A percentile compares a stretch with the other conserved stretches of the same genome.
phyloP scores from a whole-genome alignment of 2,797 vertebrate genomes.

The Xiphophorus birchmanni region DNA sequence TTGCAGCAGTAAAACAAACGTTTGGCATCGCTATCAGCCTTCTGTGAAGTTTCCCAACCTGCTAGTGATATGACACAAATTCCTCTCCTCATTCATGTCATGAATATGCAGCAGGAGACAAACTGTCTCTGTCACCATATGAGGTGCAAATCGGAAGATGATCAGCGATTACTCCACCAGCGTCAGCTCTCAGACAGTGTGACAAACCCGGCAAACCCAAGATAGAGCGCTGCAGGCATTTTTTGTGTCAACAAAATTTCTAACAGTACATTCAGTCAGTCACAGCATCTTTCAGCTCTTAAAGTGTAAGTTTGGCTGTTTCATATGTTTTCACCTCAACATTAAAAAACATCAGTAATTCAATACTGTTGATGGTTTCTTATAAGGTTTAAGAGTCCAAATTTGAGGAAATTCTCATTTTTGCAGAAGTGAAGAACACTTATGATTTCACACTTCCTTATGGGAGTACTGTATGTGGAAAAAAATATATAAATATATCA shows the following conservation, averaged over 20 bases:
- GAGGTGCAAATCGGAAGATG: slow-evolving; percentile 34
- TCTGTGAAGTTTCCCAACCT: slow-evolving; percentile 1
- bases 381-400: background rate
- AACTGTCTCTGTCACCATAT: slow-evolving; percentile 45
- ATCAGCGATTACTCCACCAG: slow-evolving; percentile 61
- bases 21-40: slow-evolving; percentile 5
- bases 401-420: background rate
- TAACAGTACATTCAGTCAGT: background rate
- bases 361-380: background rate
- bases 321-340: background rate
- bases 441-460: slow-evolving; percentile 10
- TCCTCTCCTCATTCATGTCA: background rate
- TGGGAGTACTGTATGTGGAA: background rate
- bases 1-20: slow-evolving; percentile 8
- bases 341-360: background rate
- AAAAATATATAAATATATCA: background rate
- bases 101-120: background rate
- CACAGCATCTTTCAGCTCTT: background rate
- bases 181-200: slow-evolving; percentile 12
- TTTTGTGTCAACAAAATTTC: slow-evolving; percentile 9
- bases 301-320: background rate
- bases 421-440: slow-evolving; percentile 13
- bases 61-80: background rate
- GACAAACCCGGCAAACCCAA: slow-evolving; percentile 2
- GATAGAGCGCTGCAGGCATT: slow-evolving; percentile 1